Evolutionary conservation across 2,888 invertebrate species (phyloP).

Genomic region (Polia nebulosa): DNA sequence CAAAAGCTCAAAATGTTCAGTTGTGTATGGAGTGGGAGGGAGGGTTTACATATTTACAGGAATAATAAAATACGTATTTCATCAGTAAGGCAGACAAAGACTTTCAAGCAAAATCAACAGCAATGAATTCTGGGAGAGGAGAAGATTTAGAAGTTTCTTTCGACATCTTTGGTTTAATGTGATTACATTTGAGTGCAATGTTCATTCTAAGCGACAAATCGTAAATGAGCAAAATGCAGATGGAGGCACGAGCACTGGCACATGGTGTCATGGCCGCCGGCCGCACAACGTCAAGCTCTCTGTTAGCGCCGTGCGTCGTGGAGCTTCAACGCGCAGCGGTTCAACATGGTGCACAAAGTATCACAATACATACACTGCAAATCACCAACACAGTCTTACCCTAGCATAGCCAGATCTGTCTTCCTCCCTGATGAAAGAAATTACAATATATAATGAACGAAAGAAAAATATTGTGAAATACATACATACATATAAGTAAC

Average conservation of each 20-base stretch:
- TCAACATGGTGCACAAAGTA: constrained; percentile 75
- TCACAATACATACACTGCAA: constrained; percentile 85
- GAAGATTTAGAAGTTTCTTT: constrained; percentile 55
- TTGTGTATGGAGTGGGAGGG: constrained; percentile 63
- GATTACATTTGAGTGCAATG: constrained; percentile 73
- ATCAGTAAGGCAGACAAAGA: constrained; percentile 90
- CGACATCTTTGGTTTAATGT: constrained; percentile 56
- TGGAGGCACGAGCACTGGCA: constrained; percentile 42
- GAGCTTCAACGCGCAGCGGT: constrained; percentile 38
- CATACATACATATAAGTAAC: constrained; percentile 72
- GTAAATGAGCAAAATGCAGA: constrained; percentile 79
- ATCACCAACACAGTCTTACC: constrained; percentile 89
- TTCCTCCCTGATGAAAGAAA: constrained; percentile 91
- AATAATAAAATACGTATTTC: constrained; percentile 76
- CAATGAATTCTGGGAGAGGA: constrained; percentile 70
- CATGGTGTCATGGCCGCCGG: constrained; percentile 14
- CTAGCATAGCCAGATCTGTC: constrained; percentile 91
- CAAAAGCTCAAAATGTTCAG: constrained; percentile 81
- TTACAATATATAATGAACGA: constrained; percentile 79
- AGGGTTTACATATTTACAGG: constrained; percentile 80
- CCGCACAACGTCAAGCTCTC: constrained; percentile 75
- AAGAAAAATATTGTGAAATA: constrained; percentile 68
- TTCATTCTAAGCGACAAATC: constrained; percentile 80
- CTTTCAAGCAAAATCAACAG: constrained; percentile 81
- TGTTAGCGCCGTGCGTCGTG: constrained; percentile 62